Percentiles rank a stretch among this genome's conserved stretches.
These are phyloP conservation scores for Formicarius rufipectus DNA, from an alignment of 2,113 vertebrate species.

Conservation along the genomic window DNA sequence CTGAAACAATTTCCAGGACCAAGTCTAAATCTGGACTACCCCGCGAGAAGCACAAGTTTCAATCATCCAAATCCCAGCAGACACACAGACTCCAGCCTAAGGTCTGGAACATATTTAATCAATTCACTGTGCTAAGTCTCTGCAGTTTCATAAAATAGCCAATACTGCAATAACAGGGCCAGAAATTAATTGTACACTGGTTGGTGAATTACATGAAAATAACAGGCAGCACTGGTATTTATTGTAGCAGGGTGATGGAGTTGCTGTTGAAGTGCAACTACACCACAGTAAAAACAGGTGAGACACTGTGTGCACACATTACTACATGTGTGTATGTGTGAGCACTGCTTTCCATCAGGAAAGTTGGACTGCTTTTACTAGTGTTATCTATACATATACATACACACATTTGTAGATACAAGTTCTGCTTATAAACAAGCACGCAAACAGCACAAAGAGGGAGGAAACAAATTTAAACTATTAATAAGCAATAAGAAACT, in stretches of 20 bases:
- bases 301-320: neutral
- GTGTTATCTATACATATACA: neutral
- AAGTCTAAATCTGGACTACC: slow-evolving; percentile 34
- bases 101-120: slow-evolving; percentile 58
- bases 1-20: slow-evolving; percentile 33
- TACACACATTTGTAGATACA: neutral
- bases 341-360: neutral
- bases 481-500: neutral
- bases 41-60: slow-evolving; percentile 33
- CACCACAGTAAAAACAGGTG: neutral
- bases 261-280: neutral
- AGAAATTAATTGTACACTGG: slow-evolving; percentile 54
- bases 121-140: slow-evolving; percentile 20
- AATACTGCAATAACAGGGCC: slow-evolving; percentile 36
- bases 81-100: slow-evolving; percentile 20
- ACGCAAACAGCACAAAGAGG: neutral
- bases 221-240: neutral
- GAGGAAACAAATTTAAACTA: neutral
- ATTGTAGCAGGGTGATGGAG: neutral
- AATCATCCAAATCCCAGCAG: slow-evolving; percentile 39
- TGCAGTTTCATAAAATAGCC: slow-evolving; percentile 51
- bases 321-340: fast-evolving
- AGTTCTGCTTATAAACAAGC: neutral
- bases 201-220: neutral
- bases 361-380: neutral